Evolutionary conservation across 2,888 invertebrate genomes (phyloP).

Genomic region (Epinotia ramella): DNA sequence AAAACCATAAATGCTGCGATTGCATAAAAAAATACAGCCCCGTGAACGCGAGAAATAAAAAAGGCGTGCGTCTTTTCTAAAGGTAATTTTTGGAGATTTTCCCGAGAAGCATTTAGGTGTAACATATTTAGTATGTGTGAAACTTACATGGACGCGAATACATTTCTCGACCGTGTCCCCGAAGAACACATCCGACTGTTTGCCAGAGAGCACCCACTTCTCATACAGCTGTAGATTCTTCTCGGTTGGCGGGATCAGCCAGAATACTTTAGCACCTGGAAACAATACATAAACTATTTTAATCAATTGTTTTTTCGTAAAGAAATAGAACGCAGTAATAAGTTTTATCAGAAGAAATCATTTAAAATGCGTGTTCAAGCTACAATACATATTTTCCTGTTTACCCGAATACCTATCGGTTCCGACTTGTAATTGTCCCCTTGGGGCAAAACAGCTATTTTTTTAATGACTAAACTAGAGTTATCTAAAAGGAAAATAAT

Average conservation of each 20-base stretch:
- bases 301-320: slow-evolving; percentile 33
- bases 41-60: too few species aligned
- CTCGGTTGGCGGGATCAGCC: slow-evolving; percentile 98
- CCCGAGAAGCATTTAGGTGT: too few species aligned
- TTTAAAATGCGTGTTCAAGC: not conserved
- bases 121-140: not conserved
- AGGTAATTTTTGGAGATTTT: too few species aligned
- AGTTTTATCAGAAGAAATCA: not conserved
- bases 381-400: not conserved
- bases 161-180: slow-evolving; percentile 98
- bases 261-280: slow-evolving; percentile 98
- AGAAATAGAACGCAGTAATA: too few species aligned
- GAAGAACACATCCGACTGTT: slow-evolving; percentile 97
- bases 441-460: too few species aligned
- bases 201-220: slow-evolving; percentile 98
- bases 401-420: not conserved
- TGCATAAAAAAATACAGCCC: too few species aligned
- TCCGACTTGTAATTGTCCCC: too few species aligned
- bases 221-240: slow-evolving; percentile 96
- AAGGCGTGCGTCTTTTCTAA: too few species aligned
- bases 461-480: too few species aligned
- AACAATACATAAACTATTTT: slow-evolving; percentile 39
- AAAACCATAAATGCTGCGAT: too few species aligned
- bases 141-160: slow-evolving; percentile 89
- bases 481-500: too few species aligned